Base-by-base conservation (phyloP, 2,888 invertebrate genomes). In the Bhutanitis thaidina region DNA sequence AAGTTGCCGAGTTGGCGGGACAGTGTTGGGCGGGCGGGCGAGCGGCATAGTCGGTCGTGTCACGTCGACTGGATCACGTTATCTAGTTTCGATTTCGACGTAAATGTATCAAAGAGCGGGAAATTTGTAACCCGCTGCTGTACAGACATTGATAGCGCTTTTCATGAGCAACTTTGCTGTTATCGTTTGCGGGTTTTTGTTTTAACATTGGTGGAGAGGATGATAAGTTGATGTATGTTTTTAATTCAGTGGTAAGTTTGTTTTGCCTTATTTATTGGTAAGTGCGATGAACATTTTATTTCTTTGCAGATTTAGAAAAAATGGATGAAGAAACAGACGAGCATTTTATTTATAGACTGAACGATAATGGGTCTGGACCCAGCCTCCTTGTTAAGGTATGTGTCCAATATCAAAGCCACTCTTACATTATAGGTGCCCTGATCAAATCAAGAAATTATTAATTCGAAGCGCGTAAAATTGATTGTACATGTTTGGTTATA, bases 311-410 rank as follows among this genome's bases (percentile, higher is more conserved):
- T 68, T 58, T 60, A 7, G 1, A 29, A 30, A 57, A 47, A 45
- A 90, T 90, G 90, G 84, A 84, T 58, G 74, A 73, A 70, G 90
- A 81, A 69, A 86, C 72, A 72, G 93, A 93, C 64, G 93, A 93
- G 53, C 94, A 94, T 34, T 94, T 94, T 71, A 89, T 94, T 68
- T 95, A 94, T 77, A 90, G 94, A 57, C 86, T 94, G 55, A 95
- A 95, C 76, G 94, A 95, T 67, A 93, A 92, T 66, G 94, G 94
- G 20, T 89, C 90, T 41, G 94, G 94, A 62, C 94, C 94, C n/a
- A 92, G 92, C 77, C 86, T 95, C 38, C 89, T 95, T 43, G 86
- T 92, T 38, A 94, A 94, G 92, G 94, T 94, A 89, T 51, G 53
- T 54, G n/a, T 7, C 5, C 5, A 20, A 20, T 20, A 5, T 5